Percentiles rank a stretch among this genome's conserved stretches.
These are phyloP conservation scores for Platyscapa corneri DNA, from an alignment of 1,140 invertebrate species.

Conservation along the genomic window DNA sequence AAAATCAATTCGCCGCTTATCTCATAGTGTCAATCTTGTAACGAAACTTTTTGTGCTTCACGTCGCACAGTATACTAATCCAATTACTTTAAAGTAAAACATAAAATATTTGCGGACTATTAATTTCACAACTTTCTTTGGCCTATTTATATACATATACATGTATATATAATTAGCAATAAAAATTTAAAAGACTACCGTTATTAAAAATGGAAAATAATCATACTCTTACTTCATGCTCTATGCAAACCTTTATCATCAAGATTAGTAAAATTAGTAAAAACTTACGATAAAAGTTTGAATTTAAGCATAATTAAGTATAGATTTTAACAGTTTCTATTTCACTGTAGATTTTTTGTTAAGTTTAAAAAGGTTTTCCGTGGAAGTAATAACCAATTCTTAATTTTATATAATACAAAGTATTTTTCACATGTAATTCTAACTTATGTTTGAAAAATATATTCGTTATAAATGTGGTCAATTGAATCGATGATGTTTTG, in stretches of 20 bases:
- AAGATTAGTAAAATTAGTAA: not conserved
- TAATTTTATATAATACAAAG: no score
- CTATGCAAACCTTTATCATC: not conserved
- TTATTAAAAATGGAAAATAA: not conserved
- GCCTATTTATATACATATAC: not conserved
- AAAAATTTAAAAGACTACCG: not conserved
- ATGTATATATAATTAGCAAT: no score
- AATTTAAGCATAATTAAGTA: not conserved
- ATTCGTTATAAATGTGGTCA: no score
- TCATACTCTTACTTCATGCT: not conserved
- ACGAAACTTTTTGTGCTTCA: not conserved
- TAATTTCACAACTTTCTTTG: conserved; percentile 6
- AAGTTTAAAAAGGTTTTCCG: not conserved
- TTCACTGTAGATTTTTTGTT: not conserved
- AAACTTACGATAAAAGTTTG: not conserved
- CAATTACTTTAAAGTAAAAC: not conserved
- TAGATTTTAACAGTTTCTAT: not conserved
- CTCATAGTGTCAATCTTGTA: not conserved
- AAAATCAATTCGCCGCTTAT: conserved; percentile 1
- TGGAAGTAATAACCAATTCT: no score
- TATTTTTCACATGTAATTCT: no score
- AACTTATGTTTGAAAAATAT: no score
- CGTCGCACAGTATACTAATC: not conserved
- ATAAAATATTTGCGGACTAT: not conserved
- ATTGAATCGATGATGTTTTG: no score